These are phyloP conservation scores for Pachypeltis micranthus DNA, from an alignment of 1,140 invertebrate genomes.

Conservation along the genomic window DNA sequence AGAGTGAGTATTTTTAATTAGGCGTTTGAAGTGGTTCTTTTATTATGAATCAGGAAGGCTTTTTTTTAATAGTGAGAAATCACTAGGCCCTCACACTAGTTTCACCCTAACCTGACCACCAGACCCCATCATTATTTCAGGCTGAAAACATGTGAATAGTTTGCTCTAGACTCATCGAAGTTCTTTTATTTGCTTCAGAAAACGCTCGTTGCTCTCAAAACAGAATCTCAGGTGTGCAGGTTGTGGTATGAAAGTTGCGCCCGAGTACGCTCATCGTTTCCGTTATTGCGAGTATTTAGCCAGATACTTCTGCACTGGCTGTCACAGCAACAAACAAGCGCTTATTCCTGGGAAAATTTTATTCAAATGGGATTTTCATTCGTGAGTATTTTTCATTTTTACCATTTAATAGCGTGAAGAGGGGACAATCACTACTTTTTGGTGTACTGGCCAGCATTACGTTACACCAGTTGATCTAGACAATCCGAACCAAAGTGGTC, in stretches of 20 bases:
- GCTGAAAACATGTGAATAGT: no score
- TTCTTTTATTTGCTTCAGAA: no score
- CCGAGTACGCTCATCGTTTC: conserved; percentile 55
- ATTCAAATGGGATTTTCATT: conserved; percentile 57
- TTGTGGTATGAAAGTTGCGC: conserved; percentile 67
- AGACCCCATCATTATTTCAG: no score
- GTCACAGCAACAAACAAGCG: conserved; percentile 63
- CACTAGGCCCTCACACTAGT: no score
- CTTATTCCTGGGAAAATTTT: conserved; percentile 68
- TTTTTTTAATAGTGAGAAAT: no score
- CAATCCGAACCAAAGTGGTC: not conserved
- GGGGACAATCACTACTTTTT: no score
- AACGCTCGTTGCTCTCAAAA: conserved; percentile 49
- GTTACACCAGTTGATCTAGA: not conserved
- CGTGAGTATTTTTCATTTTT: conserved; percentile 50
- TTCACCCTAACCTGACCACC: no score
- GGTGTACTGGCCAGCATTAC: no score
- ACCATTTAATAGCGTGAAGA: no score
- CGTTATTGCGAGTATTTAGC: conserved; percentile 78
- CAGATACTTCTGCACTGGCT: conserved; percentile 79
- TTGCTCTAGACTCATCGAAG: no score
- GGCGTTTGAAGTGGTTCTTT: no score
- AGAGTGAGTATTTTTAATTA: conserved; percentile 43
- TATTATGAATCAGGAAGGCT: no score
- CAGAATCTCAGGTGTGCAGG: conserved; percentile 77